Conservation (phyloP, 1,140 invertebrate genomes). For the Heliconius eleuchia region DNA sequence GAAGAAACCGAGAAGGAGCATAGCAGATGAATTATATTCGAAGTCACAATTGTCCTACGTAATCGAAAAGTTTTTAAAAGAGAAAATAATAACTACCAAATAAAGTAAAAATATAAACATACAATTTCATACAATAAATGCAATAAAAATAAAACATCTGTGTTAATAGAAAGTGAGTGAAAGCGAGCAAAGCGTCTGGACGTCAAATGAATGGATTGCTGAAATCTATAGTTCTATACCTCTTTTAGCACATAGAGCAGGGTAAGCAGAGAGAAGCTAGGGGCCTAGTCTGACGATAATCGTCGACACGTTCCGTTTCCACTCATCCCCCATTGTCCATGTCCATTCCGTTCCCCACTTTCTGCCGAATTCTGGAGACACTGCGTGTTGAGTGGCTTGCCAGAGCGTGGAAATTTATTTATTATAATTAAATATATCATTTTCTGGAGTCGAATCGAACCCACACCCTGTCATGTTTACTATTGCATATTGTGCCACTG, state of each 20-base stretch:
- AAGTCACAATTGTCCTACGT: too few species aligned
- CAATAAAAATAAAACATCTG: not conserved
- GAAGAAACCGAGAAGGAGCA: too few species aligned
- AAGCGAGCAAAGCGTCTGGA: slow-evolving; percentile 36
- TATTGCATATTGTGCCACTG: not conserved
- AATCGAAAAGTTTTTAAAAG: too few species aligned
- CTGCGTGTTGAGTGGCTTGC: not conserved
- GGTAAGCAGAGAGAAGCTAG: not conserved
- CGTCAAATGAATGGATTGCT: slow-evolving; percentile 11
- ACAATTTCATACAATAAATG: not conserved
- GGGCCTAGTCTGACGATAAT: not conserved
- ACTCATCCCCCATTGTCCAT: too few species aligned
- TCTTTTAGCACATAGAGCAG: too few species aligned
- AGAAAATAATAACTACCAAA: too few species aligned
- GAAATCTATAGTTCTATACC: not conserved
- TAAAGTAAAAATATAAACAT: not conserved
- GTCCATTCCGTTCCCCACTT: not conserved
- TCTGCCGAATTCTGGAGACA: not conserved
- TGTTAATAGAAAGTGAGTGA: slow-evolving; percentile 52
- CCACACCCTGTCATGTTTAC: not conserved
- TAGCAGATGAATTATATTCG: too few species aligned
- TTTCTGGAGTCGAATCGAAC: not conserved
- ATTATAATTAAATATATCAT: not conserved
- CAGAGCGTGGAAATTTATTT: not conserved
- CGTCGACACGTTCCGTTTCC: too few species aligned